A percentile compares a stretch with the other conserved stretches of the same genome.
phyloP scores from a whole-genome alignment of 2,113 vertebrate genomes.

The Cathartes aura region DNA sequence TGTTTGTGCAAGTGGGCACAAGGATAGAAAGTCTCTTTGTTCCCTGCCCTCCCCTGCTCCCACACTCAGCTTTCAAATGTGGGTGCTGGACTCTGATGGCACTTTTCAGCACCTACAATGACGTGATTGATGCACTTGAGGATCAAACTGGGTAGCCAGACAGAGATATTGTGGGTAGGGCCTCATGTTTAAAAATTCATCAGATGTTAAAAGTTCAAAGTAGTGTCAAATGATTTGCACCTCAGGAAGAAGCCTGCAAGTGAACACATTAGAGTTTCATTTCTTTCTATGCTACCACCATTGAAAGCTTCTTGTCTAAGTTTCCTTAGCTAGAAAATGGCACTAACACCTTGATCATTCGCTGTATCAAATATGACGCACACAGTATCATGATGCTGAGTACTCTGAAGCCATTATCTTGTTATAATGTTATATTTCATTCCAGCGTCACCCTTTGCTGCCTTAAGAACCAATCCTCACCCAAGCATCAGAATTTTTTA shows the following conservation, averaged over 20 bases:
- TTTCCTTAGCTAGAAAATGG: neutral
- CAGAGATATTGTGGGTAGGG: neutral
- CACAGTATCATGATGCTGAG: neutral
- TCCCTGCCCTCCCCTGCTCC: neutral
- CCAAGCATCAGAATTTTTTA: neutral
- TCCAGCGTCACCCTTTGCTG: neutral
- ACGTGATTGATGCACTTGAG: neutral
- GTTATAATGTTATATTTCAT: neutral
- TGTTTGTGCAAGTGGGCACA: conserved; percentile 20
- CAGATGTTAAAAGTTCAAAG: neutral
- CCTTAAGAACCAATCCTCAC: neutral
- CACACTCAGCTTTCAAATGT: conserved; percentile 7
- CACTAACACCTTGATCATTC: neutral
- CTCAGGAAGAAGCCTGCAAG: neutral
- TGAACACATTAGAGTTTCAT: neutral
- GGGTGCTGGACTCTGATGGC: neutral
- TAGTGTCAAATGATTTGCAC: neutral
- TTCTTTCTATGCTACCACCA: neutral
- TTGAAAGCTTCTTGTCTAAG: neutral
- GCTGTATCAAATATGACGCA: neutral
- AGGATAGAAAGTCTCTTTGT: neutral
- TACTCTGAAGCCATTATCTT: neutral
- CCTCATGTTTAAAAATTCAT: neutral
- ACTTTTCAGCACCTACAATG: neutral
- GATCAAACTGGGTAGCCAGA: neutral